Conservation (phyloP, 2,113 vertebrate genomes). For the Propithecus coquereli region DNA sequence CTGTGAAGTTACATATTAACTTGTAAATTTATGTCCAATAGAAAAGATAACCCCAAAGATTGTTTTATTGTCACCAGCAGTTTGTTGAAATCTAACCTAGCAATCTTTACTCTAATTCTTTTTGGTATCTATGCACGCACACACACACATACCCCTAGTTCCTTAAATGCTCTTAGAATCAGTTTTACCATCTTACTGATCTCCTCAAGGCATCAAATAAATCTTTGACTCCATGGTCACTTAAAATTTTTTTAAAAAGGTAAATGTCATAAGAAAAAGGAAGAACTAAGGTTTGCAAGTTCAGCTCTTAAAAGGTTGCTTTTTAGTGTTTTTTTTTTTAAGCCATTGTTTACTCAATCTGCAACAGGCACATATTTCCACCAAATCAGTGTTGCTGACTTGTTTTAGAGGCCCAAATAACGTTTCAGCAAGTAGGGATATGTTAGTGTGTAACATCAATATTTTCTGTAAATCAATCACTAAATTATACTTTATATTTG, state of each 20-base stretch:
- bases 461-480: not conserved
- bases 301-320: slow-evolving; percentile 37
- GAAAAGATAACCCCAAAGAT: not conserved
- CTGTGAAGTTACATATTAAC: not conserved
- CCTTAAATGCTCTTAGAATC: not conserved
- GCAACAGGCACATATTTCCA: not conserved
- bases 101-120: not conserved
- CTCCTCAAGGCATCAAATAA: not conserved
- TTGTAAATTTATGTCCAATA: not conserved
- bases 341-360: not conserved
- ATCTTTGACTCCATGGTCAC: not conserved
- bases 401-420: not conserved
- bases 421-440: not conserved
- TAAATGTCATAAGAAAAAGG: not conserved
- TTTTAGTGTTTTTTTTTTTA: not conserved
- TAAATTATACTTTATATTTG: not conserved
- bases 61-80: not conserved
- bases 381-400: not conserved
- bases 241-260: not conserved
- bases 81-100: not conserved
- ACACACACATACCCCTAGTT: not conserved
- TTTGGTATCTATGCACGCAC: not conserved
- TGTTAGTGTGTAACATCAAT: not conserved
- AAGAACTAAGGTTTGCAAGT: slow-evolving; percentile 19
- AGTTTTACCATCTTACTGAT: not conserved